Percentiles rank a stretch among this genome's conserved stretches.
Conservation (phyloP, 2,797 vertebrate species). For the Carduelis carduelis region DNA sequence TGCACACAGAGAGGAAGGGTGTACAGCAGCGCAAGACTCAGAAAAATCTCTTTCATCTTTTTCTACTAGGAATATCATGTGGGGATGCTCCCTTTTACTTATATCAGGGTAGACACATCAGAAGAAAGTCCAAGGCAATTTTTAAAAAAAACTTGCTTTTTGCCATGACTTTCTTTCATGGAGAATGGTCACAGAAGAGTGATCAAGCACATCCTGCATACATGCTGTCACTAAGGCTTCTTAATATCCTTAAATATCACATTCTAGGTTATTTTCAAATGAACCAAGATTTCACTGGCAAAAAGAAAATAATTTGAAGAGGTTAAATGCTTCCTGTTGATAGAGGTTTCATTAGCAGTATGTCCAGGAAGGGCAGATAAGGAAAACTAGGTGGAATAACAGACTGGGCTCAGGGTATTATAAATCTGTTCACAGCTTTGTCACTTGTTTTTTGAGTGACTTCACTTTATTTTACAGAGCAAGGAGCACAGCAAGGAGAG, state of each 20-base stretch:
- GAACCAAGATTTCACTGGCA: background rate
- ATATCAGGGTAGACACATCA: background rate
- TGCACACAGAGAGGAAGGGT: background rate
- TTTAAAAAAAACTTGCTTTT: background rate
- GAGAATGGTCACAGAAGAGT: background rate
- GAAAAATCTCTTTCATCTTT: background rate
- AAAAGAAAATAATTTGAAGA: background rate
- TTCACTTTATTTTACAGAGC: background rate
- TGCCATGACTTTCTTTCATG: background rate
- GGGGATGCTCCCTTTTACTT: background rate
- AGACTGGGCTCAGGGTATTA: background rate
- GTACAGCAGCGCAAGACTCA: background rate
- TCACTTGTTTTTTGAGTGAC: background rate
- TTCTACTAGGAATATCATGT: background rate
- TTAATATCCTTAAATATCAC: background rate
- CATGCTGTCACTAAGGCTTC: background rate
- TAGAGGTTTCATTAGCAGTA: rapidly evolving
- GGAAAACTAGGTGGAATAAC: background rate
- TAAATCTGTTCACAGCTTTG: background rate
- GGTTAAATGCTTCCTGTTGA: background rate
- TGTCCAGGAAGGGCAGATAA: background rate
- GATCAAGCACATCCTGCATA: background rate
- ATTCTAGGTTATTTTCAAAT: background rate
- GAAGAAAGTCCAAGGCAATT: background rate
- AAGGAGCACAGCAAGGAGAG: background rate